These are phyloP conservation scores for Anas bernieri DNA, from an alignment of 2,797 vertebrate genomes.

Conservation along the genomic window DNA sequence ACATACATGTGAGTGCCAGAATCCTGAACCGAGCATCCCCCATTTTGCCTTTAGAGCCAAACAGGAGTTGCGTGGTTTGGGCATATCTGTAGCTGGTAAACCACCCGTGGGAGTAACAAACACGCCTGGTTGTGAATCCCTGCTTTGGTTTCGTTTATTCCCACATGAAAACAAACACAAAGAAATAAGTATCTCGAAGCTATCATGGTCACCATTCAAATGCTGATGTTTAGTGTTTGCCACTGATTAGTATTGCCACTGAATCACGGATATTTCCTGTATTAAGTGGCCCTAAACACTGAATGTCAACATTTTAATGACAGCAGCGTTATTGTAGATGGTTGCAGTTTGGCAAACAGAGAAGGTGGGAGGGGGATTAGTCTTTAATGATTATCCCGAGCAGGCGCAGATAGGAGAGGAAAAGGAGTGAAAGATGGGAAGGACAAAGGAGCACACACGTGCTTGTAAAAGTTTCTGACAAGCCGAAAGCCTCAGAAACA, in stretches of 20 bases:
- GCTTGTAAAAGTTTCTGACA: conserved; percentile 51
- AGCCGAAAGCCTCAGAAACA: conserved; percentile 59
- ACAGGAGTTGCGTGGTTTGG: not conserved
- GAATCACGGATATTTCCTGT: conserved; percentile 60
- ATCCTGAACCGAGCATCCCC: not conserved
- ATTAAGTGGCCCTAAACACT: conserved; percentile 60
- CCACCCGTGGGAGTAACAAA: not conserved
- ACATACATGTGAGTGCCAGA: not conserved
- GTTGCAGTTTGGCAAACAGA: conserved; percentile 24
- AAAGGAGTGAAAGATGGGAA: conserved; percentile 36
- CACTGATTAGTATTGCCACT: conserved; percentile 44
- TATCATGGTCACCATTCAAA: conserved; percentile 17
- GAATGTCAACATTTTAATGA: conserved; percentile 67
- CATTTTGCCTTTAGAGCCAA: not conserved
- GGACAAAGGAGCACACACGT: not conserved
- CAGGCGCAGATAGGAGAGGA: conserved; percentile 22
- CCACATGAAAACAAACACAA: conserved; percentile 30
- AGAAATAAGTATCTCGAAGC: conserved; percentile 36
- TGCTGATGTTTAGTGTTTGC: conserved; percentile 58
- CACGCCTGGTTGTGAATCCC: not conserved
- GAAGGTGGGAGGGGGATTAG: conserved; percentile 13
- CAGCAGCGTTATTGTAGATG: conserved; percentile 16
- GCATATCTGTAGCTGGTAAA: conserved; percentile 6
- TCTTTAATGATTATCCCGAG: conserved; percentile 53
- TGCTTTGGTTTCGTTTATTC: conserved; percentile 45